phyloP scores from a whole-genome alignment of 2,113 vertebrate species.

The Notothenia coriiceps region DNA sequence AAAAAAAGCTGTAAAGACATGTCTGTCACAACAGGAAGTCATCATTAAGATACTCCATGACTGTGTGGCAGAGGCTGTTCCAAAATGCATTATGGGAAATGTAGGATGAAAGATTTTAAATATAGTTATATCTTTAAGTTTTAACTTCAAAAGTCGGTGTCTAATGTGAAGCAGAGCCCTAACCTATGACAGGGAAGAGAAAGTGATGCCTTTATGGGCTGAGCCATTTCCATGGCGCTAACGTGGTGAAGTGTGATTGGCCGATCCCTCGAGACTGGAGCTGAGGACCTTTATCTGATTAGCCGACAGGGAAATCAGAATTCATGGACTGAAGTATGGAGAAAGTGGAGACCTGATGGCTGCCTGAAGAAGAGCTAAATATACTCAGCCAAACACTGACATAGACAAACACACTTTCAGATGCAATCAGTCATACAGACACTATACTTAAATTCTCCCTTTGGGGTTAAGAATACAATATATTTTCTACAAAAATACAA shows the following conservation, averaged over 20 bases:
- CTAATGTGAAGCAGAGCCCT: constrained; percentile 23
- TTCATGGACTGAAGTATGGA: constrained; percentile 50
- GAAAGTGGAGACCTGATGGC: constrained; percentile 30
- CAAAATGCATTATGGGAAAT: not conserved
- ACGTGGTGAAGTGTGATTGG: constrained; percentile 54
- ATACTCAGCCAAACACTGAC: constrained; percentile 19
- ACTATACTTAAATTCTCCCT: not conserved
- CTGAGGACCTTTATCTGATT: constrained; percentile 69
- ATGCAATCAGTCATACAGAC: constrained; percentile 18
- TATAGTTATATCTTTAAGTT: not conserved
- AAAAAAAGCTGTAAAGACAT: no score
- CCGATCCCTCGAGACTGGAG: constrained; percentile 56
- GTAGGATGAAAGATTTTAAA: not conserved
- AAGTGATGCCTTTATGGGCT: constrained; percentile 40
- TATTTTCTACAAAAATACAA: not conserved
- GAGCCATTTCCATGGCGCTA: constrained; percentile 47
- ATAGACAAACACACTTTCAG: not conserved
- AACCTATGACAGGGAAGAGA: constrained; percentile 21
- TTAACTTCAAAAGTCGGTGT: not conserved
- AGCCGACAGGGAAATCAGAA: constrained; percentile 61
- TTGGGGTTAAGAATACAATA: not conserved
- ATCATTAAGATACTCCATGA: no score
- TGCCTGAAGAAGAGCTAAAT: constrained; percentile 42
- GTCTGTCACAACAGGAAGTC: no score
- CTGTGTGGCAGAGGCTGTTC: not conserved